Evolutionary conservation across 2,113 vertebrate genomes (phyloP), one percentile per base, ranked within the genome.

Genomic region (Embiotoca jacksoni): DNA sequence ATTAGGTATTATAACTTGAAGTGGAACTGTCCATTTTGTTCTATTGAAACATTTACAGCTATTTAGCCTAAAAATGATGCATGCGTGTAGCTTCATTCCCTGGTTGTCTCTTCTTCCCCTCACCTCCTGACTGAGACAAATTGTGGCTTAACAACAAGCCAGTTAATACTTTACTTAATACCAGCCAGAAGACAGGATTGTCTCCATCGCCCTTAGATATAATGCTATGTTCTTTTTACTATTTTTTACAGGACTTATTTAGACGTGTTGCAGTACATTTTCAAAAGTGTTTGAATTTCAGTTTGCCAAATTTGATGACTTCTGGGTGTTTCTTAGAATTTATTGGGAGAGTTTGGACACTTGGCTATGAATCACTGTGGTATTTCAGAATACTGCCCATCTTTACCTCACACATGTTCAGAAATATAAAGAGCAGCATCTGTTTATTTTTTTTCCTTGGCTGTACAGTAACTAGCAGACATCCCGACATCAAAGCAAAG

Each of bases 171-270:
- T 53, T 57, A 13, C 50, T 35, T 81, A 72, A 79, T 72, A 54
- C 72, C 68, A 61, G 57, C 62, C 76, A 71, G 68, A 50, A 54
- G 73, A 74, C 60, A 55, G 70, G 70, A 82, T 59, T 81, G 50
- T 41, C 32, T 60, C 46, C 47, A 30, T n/a, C 8, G 41, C 15
- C 47, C 59, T 44, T 7, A 64, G 49, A 39, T 9, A 35, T 62
- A 10, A 37, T 36, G 41, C 3, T 58, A 23, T 23, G 13, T 0
- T 33, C 9, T 36, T 35, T 74, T 71, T 30, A 58, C 13, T 11
- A 32, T 79, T 32, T 52, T 36, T n/a, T 36, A 44, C 5, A 61
- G 0, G 33, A 58, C 50, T 36, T 55, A 72, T 73, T 15, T 4
- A 44, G 41, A 4, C 2, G 41, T 44, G 9, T 44, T 44, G 10